phyloP scores from a whole-genome alignment of 2,797 vertebrate species.

The Manis javanica region DNA sequence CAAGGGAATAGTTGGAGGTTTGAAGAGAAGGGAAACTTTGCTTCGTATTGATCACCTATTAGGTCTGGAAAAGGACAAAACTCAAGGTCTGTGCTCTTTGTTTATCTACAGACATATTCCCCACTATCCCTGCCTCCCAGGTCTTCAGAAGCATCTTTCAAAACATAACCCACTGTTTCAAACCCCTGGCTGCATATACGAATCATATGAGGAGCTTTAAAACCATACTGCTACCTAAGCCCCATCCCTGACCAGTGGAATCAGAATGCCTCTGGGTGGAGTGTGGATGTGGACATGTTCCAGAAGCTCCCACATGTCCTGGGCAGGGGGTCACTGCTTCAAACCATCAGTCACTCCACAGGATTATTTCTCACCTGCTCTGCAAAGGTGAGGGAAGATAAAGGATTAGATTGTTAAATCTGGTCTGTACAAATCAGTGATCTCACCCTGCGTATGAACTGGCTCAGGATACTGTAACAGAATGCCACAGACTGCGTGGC shows the following conservation, averaged over 20 bases:
- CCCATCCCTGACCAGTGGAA: background rate
- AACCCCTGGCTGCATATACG: background rate
- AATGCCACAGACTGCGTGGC: background rate
- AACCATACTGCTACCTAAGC: background rate
- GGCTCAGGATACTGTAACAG: background rate
- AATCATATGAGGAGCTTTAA: background rate
- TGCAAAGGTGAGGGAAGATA: background rate
- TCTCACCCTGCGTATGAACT: background rate
- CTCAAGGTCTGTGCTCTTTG: background rate
- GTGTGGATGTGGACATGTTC: background rate
- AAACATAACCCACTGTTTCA: background rate
- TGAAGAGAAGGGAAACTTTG: background rate
- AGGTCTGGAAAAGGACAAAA: background rate
- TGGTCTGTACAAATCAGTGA: background rate
- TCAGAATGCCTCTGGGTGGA: background rate
- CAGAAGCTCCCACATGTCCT: background rate
- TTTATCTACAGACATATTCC: background rate
- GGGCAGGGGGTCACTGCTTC: background rate
- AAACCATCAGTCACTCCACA: background rate
- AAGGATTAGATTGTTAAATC: background rate
- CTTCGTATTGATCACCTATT: background rate
- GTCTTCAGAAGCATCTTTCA: background rate
- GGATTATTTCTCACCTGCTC: background rate
- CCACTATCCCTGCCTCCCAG: background rate
- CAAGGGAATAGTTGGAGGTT: background rate